These are phyloP conservation scores for Trachythela sp. DNA, from an alignment of 64 coral and sea anemone species.

Conservation along the genomic window DNA sequence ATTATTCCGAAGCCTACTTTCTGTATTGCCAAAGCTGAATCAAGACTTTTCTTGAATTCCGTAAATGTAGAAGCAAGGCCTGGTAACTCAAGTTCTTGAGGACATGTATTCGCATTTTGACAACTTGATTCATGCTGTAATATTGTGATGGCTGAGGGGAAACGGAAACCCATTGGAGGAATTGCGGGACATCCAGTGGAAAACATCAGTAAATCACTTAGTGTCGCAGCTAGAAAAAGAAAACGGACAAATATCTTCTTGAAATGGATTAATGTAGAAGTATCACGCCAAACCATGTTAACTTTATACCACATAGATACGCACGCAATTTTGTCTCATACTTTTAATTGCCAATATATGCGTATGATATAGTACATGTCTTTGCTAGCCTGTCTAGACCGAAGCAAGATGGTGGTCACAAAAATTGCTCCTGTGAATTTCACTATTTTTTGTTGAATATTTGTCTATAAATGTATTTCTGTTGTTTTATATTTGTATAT, in stretches of 20 bases:
- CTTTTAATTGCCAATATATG: no score
- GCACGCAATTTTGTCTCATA: no score
- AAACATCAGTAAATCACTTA: not conserved
- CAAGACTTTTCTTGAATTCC: not conserved
- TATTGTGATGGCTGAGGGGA: not conserved
- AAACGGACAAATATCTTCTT: not conserved
- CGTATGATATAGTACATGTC: no score
- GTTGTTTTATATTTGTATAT: no score
- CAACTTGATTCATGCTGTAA: not conserved
- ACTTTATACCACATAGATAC: no score
- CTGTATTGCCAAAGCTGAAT: not conserved
- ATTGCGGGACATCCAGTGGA: not conserved
- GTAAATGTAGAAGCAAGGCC: not conserved
- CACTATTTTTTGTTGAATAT: no score
- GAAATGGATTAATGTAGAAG: no score
- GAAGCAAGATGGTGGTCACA: no score
- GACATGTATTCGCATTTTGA: not conserved
- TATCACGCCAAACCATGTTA: no score
- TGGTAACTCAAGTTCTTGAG: not conserved
- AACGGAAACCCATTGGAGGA: not conserved
- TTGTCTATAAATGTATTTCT: no score
- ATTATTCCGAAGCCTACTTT: not conserved
- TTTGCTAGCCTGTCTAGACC: no score
- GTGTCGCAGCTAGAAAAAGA: not conserved
- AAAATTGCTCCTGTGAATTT: no score